Percentiles rank a stretch among this genome's conserved stretches.
Conservation (phyloP, 1,140 invertebrate species). For the Cotesia typhae region DNA sequence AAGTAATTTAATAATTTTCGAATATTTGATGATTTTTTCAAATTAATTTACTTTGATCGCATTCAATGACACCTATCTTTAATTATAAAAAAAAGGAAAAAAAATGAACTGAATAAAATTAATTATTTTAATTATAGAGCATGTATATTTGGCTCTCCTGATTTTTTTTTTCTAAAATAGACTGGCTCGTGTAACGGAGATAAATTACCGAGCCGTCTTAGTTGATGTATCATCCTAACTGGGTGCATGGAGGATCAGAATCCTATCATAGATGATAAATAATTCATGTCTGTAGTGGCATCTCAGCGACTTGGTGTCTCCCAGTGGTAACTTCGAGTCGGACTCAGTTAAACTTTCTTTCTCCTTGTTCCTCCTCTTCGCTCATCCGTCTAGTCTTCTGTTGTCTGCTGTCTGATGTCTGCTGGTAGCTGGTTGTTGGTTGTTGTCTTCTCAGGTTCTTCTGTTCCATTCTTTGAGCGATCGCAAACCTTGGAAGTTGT, state of each 20-base stretch:
- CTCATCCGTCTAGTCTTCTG: conserved; percentile 42
- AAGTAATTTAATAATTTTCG: too few relatives aligned
- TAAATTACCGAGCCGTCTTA: conserved; percentile 26
- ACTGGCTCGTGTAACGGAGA: background rate
- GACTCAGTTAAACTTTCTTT: conserved; percentile 31
- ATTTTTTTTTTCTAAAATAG: background rate
- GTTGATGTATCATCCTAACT: conserved; percentile 53
- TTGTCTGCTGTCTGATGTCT: background rate
- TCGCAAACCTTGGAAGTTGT: background rate
- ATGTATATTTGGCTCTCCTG: too few relatives aligned
- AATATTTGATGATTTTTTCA: too few relatives aligned
- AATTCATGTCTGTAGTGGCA: conserved; percentile 50
- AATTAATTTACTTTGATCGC: too few relatives aligned
- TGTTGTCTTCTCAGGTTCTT: background rate
- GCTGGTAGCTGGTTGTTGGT: background rate
- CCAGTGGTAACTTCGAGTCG: conserved; percentile 8
- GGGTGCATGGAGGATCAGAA: conserved; percentile 48
- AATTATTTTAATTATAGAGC: too few relatives aligned
- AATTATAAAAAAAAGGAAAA: too few relatives aligned
- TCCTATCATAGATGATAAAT: conserved; percentile 61
- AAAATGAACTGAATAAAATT: too few relatives aligned
- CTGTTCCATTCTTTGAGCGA: background rate
- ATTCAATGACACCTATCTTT: too few relatives aligned
- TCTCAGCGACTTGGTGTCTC: conserved; percentile 38
- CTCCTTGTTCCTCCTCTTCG: conserved; percentile 37